Conservation (phyloP, 2,888 invertebrate genomes). For the Napeogenes sylphis region DNA sequence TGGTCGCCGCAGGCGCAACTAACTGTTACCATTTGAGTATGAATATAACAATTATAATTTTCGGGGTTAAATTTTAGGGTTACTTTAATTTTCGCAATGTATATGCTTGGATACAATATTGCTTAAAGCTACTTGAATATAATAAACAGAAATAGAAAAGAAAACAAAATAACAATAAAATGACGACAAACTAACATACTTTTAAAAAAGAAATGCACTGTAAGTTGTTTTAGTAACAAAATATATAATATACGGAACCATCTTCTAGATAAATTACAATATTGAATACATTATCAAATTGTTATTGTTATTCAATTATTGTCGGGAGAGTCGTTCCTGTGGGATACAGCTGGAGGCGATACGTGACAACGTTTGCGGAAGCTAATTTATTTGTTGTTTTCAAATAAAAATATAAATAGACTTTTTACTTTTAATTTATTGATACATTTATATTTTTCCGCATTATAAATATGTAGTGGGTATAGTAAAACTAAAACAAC, state of each 20-base stretch:
- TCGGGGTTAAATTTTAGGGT: slow-evolving; percentile 17
- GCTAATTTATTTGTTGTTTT: slow-evolving; percentile 37
- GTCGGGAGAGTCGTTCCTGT: slow-evolving; percentile 58
- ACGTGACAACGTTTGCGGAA: slow-evolving; percentile 51
- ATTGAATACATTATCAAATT: slow-evolving; percentile 41
- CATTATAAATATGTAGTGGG: too few species aligned
- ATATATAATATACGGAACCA: slow-evolving; percentile 36
- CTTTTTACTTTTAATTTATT: not conserved
- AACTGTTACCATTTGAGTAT: slow-evolving; percentile 58
- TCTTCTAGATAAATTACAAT: slow-evolving; percentile 4
- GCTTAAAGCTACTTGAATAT: not conserved
- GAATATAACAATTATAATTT: slow-evolving; percentile 59
- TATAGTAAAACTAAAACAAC: too few species aligned
- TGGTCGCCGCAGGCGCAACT: slow-evolving; percentile 62
- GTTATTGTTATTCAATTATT: slow-evolving; percentile 59
- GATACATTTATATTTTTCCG: too few species aligned
- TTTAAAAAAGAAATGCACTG: too few species aligned
- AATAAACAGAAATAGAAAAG: not conserved
- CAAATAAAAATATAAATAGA: not conserved
- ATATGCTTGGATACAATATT: not conserved
- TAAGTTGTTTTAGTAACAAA: not conserved
- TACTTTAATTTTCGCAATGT: slow-evolving; percentile 1
- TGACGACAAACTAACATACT: too few species aligned
- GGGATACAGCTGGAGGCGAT: slow-evolving; percentile 56
- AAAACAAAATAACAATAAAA: too few species aligned